Evolutionary conservation across 2,888 invertebrate genomes (phyloP), one percentile per base, ranked within the genome.

Genomic region (Dasysyrphus albostriatus): DNA sequence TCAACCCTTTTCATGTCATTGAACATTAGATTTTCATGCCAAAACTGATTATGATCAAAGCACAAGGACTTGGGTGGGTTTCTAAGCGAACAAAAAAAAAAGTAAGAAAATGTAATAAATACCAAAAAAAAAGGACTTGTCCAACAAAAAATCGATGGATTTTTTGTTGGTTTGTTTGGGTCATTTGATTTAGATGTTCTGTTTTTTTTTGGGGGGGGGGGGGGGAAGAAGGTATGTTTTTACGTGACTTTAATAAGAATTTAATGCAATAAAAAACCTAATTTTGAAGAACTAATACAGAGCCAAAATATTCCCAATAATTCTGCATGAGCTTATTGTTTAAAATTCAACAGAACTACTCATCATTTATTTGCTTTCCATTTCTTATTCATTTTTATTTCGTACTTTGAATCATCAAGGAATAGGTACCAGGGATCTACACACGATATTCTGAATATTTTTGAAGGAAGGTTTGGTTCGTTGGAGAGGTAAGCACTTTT

Each of bases 1-100:
- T 81, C 81, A 77, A 85, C 84, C 84, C 80, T 85, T 85, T 81
- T 81, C 84, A 81, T 85, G 81, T 81, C 81, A 81, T 72, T 81
- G 84, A 85, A 56, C 81, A 77, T 77, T 73, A 85, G 76, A 73
- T 54, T 73, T 85, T 77, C 65, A 76, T 77, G 59, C 65, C 19
- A n/a, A 47, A 70, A 72, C 76, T 70, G 70, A 58, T 34, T 49
- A 76, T 76, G 65, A 82, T 82, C 82, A 82, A 76, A 82, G 76
- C 72, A 65, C 70, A 81, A 69, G 54, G 42, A 51, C 69, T 54
- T 16, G 61, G 16, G 32, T 67, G 67, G 67, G 47, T 65, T 65
- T 29, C 7, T 44, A n/a, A 8, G 1, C 12, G 16, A 12, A 19
- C 24, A 49, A 42, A 4, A 39, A 73, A 39, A 9, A 37, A 49